These are phyloP conservation scores for Colletes collaris DNA, from an alignment of 2,888 invertebrate species.

Conservation along the genomic window DNA sequence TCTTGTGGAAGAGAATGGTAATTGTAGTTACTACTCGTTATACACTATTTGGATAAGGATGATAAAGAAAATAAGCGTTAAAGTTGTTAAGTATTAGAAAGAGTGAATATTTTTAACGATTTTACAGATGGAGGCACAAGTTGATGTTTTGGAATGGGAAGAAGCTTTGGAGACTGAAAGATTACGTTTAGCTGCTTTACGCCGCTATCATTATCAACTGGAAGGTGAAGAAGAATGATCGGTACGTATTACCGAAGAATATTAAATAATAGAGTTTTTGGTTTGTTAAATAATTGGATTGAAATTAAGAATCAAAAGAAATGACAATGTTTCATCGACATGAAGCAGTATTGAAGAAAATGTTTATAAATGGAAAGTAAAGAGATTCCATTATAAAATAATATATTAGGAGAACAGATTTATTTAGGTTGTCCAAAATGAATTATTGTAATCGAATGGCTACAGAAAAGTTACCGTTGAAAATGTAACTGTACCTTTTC, in stretches of 20 bases:
- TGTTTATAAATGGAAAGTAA: conserved; percentile 37
- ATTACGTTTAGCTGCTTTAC: conserved; percentile 91
- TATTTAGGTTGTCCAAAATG: conserved; percentile 41
- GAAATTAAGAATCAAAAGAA: too few relatives aligned
- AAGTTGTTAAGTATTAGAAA: neutral
- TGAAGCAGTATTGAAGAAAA: conserved; percentile 48
- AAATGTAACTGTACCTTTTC: too few relatives aligned
- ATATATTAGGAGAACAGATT: conserved; percentile 46
- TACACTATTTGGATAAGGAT: too few relatives aligned
- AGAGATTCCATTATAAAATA: conserved; percentile 45
- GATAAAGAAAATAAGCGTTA: too few relatives aligned
- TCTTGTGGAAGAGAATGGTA: conserved; percentile 86
- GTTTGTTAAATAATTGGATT: neutral
- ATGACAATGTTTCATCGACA: conserved; percentile 24
- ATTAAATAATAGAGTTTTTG: neutral
- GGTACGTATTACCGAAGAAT: conserved; percentile 18
- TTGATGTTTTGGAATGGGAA: conserved; percentile 96
- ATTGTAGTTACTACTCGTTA: neutral
- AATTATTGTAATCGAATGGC: conserved; percentile 50
- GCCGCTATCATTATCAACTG: conserved; percentile 96
- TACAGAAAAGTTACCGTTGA: too few relatives aligned
- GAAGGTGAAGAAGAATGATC: conserved; percentile 85
- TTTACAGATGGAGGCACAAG: conserved; percentile 97
- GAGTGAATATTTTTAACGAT: conserved; percentile 5
- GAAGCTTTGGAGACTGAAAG: conserved; percentile 95